phyloP scores from a whole-genome alignment of 2,888 invertebrate species.

The Neoscelio sp. region DNA sequence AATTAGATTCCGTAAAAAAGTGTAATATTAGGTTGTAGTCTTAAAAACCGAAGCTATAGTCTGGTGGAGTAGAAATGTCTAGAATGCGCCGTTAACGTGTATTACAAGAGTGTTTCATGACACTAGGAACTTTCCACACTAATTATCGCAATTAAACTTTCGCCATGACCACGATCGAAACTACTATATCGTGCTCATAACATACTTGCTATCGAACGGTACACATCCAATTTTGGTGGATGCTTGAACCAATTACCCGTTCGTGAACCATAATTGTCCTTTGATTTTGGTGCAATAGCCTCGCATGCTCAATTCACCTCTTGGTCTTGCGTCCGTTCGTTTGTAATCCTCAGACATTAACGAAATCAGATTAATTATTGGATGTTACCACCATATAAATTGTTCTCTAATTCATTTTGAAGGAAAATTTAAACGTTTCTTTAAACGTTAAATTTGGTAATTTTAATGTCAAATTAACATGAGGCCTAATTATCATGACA shows the following conservation, averaged over 20 bases:
- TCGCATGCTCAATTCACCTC: conserved; percentile 45
- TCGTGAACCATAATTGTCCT: conserved; percentile 56
- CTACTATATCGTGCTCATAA: conserved; percentile 47
- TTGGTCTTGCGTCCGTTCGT: conserved; percentile 59
- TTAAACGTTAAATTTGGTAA: too few relatives aligned
- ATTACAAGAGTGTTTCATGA: conserved; percentile 56
- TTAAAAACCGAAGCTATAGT: conserved; percentile 18
- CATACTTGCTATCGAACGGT: conserved; percentile 56
- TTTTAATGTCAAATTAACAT: too few relatives aligned
- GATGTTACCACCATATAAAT: conserved; percentile 7
- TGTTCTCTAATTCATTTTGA: too few relatives aligned
- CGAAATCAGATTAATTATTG: conserved; percentile 36
- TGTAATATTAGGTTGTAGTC: not conserved
- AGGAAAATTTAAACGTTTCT: too few relatives aligned
- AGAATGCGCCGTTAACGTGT: conserved; percentile 41
- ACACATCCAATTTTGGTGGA: conserved; percentile 59
- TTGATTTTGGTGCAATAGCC: conserved; percentile 45
- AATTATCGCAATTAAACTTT: conserved; percentile 72
- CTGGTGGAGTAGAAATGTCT: conserved; percentile 17
- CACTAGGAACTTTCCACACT: conserved; percentile 56
- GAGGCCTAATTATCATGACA: too few relatives aligned
- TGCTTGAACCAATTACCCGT: conserved; percentile 53
- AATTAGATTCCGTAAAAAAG: not conserved
- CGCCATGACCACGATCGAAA: conserved; percentile 54
- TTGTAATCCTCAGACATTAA: conserved; percentile 58